Conservation (phyloP, 2,888 invertebrate species). For the Gasteruption jaculator region DNA sequence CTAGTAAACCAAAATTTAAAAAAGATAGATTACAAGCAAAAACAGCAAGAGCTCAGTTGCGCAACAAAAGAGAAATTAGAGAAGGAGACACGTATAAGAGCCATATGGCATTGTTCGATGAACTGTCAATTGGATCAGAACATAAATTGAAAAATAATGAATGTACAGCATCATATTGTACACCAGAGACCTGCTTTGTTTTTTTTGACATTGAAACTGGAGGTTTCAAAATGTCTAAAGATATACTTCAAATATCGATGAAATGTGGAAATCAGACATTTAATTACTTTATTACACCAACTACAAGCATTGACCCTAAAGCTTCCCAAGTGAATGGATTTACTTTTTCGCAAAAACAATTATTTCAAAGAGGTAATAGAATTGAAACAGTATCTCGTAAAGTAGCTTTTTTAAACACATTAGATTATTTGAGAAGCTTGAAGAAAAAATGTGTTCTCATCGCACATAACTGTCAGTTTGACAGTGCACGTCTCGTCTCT, state of each 20-base stretch:
- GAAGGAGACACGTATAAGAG: slow-evolving; percentile 11
- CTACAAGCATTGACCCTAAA: neutral
- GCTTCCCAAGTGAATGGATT: slow-evolving; percentile 13
- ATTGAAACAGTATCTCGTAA: slow-evolving; percentile 4
- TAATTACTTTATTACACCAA: slow-evolving; percentile 13
- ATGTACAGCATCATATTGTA: no score
- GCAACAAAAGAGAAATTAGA: neutral
- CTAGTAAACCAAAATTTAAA: slow-evolving; percentile 2
- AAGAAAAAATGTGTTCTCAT: slow-evolving; percentile 12
- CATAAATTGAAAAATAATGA: no score
- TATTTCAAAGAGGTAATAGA: slow-evolving; percentile 12
- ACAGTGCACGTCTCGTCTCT: slow-evolving; percentile 9
- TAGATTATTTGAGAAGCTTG: slow-evolving; percentile 7
- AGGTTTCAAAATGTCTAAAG: slow-evolving; percentile 5
- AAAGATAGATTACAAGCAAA: slow-evolving; percentile 7
- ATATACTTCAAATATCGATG: slow-evolving; percentile 15
- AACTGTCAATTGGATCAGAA: no score
- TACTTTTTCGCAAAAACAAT: slow-evolving; percentile 4
- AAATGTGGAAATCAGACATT: slow-evolving; percentile 9
- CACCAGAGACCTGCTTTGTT: no score
- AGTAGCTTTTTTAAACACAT: slow-evolving; percentile 4
- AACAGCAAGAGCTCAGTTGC: slow-evolving; percentile 7
- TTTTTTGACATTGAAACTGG: slow-evolving; percentile 15
- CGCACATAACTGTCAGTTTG: slow-evolving; percentile 17
- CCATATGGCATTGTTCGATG: slow-evolving; percentile 10